These are phyloP conservation scores for Pegea sp. DNA, from an alignment of 23 tunicate species.

Conservation along the genomic window DNA sequence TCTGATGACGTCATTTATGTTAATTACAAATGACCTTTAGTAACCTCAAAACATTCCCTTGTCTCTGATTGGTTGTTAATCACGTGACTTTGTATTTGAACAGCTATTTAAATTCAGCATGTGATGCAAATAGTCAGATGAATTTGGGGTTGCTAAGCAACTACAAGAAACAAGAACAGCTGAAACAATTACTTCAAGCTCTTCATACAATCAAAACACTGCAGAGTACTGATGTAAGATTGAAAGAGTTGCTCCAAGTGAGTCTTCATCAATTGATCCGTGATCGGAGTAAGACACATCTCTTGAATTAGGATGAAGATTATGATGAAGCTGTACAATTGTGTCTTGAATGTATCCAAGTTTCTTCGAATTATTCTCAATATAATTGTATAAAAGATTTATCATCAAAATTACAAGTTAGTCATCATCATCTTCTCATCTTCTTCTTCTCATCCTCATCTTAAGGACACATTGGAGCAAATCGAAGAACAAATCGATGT, in stretches of 20 bases:
- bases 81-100: not conserved
- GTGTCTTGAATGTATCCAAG: conserved; percentile 62
- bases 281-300: not conserved
- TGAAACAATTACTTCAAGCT: conserved; percentile 17
- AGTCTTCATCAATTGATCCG: not conserved
- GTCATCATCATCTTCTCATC: not conserved
- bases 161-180: conserved; percentile 26
- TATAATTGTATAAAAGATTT: conserved; percentile 81
- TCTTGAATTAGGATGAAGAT: conserved; percentile 31
- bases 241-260: conserved; percentile 57
- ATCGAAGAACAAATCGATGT: conserved; percentile 82
- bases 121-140: conserved; percentile 7
- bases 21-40: no score
- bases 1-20: no score
- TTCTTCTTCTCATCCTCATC: not conserved
- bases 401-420: conserved; percentile 48
- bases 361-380: conserved; percentile 43
- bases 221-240: conserved; percentile 68
- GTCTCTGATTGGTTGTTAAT: no score
- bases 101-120: conserved; percentile 33
- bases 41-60: no score
- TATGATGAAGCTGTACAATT: conserved; percentile 77
- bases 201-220: conserved; percentile 72
- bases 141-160: conserved; percentile 20
- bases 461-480: conserved; percentile 58